Evolutionary conservation across 2,888 invertebrate species (phyloP), one percentile per base, ranked within the genome.

Genomic region (Lucinisca nassula): DNA sequence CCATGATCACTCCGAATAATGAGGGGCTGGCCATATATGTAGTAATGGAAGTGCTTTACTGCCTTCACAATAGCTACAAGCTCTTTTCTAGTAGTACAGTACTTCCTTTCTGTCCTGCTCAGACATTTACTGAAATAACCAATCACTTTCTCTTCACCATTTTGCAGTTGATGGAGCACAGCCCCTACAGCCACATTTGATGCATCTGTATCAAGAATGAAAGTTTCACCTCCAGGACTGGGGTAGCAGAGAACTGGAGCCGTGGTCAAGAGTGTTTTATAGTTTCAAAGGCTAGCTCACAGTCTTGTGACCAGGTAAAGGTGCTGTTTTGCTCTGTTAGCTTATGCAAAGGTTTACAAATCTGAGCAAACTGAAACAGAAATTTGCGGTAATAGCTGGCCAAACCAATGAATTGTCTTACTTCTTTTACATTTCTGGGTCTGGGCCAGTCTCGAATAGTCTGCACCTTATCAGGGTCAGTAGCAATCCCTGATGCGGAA

Each of bases 131-230:
- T 90, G 10, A 61, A 87, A 70, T 88, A 92, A 3, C 79, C 77
- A 67, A 92, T 85, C 12, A 92, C 91, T 17, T 74, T 76, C 40
- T 93, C 93, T 38, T 76, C 38, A 3, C 90, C 89, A 21, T 89
- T 78, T 35, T 92, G 85, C 0, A 79, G 35, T 67, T 92, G 92
- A 17, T 84, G 84, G 2, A 91, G 76, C 27, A 84, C 86, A 6
- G 89, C 91, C 30, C 93, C 92, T 17, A 93, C 85, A 4, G 80
- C 89, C 67, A 24, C 30, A 24, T 76, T 73, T 37, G 89, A 89
- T 1, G 92, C 92, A 75, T 93, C 91, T 14, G 87, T 89, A 45
- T 92, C 92, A n/a, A 92, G 49, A 0, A 92, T 81, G 76, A 90
- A 91, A 14, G 37, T 10, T 14, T 40, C 77, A 14, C 85, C 83